Base-by-base conservation (phyloP, 2,888 invertebrate genomes). In the Seira musarum region DNA sequence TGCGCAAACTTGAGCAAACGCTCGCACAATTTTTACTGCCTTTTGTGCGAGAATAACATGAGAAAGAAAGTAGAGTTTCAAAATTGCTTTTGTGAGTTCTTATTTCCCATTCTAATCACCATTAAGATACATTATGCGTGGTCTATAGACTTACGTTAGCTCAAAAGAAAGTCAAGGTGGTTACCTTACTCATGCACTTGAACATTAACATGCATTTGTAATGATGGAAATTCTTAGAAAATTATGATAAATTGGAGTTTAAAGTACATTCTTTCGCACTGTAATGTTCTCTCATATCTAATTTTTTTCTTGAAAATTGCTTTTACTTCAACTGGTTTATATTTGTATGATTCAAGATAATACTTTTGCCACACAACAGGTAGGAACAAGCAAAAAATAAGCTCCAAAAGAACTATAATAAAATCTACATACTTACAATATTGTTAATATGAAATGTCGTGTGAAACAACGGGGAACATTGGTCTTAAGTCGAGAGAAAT, bases 1-100 rank as follows among this genome's bases (percentile, higher is more conserved):
- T 77, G 77, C 70, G n/a, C 21, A 70, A 77, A 77, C 65, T 77
- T 77, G 77, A 6, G 68, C 22, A n/a, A n/a, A n/a, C n/a, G 57
- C n/a, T n/a, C 61, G 66, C 60, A 40, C 40, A 40, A 40, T 40
- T 40, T 40, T 40, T 40, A 40, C 40, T 40, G 40, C 40, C 40
- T 40, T 40, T 40, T 8, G n/a, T 8, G 40, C 40, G 13, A 40
- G n/a, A n/a, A 40, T 40, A n/a, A n/a, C 6, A 13, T 40, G 13
- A 40, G 40, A 40, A 40, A 13, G 6, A 8, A 40, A 40, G 40
- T 13, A 40, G 13, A 40, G 40, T n/a, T 40, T 40, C 6, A 13
- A 40, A 40, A 40, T 40, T 40, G 40, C 40, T 40, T 13, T n/a
- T 40, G 40, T 40, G 13, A 40, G 40, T 13, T 40, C 40, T 40